Percentiles rank a stretch among this genome's conserved stretches.
These are phyloP conservation scores for Drosophila gunungcola DNA, from an alignment of 1,140 invertebrate species.

Conservation along the genomic window DNA sequence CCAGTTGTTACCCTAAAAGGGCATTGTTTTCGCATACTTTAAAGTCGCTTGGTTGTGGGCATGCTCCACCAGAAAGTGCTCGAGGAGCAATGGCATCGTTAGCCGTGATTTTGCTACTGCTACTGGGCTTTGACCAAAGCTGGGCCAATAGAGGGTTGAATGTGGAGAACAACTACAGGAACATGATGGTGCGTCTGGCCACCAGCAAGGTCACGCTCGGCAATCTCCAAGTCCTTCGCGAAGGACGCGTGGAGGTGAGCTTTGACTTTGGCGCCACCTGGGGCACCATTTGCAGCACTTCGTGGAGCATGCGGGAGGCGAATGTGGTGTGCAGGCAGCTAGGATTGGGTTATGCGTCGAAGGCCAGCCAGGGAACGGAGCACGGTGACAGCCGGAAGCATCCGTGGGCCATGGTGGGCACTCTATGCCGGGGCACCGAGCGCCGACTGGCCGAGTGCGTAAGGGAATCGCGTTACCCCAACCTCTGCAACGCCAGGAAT, in stretches of 20 bases:
- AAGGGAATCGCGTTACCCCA: slow-evolving; percentile 85
- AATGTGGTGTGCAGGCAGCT: slow-evolving; percentile 92
- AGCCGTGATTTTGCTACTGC: slow-evolving; percentile 18
- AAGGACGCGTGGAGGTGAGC: slow-evolving; percentile 86
- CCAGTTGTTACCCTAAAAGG: slow-evolving; percentile 43
- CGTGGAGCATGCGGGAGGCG: slow-evolving; percentile 94
- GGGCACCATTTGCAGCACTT: slow-evolving; percentile 94
- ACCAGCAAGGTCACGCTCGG: slow-evolving; percentile 5
- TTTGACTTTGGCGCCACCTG: slow-evolving; percentile 87
- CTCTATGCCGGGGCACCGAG: slow-evolving; percentile 92
- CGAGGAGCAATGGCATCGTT: slow-evolving; percentile 37
- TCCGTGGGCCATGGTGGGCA: slow-evolving; percentile 88
- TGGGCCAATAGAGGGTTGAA: slow-evolving; percentile 40
- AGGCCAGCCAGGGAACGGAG: slow-evolving; percentile 87
- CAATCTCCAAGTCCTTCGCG: slow-evolving; percentile 22
- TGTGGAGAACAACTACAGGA: slow-evolving; percentile 63
- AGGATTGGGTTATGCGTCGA: slow-evolving; percentile 90
- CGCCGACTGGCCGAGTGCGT: slow-evolving; percentile 88
- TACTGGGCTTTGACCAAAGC: slow-evolving; percentile 1
- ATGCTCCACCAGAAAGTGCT: slow-evolving; percentile 16
- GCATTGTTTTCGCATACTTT: slow-evolving; percentile 52
- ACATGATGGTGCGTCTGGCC: slow-evolving; percentile 66
- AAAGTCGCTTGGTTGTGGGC: slow-evolving; percentile 31
- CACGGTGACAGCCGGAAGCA: slow-evolving; percentile 87
- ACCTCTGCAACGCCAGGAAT: slow-evolving; percentile 85